These are phyloP conservation scores for Pteria penguin DNA, from an alignment of 2,888 invertebrate species.

Conservation along the genomic window DNA sequence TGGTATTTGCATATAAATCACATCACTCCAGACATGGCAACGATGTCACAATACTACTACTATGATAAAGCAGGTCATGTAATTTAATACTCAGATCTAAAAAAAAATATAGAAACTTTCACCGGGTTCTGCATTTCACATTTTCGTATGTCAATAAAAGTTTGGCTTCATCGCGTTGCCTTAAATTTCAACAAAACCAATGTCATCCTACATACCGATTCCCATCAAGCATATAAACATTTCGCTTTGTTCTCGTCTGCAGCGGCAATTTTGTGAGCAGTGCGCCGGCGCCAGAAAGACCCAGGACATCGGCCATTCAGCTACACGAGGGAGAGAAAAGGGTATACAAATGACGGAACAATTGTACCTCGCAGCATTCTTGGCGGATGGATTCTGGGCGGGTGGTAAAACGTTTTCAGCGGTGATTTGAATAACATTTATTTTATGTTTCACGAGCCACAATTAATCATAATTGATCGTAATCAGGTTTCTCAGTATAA, in stretches of 20 bases:
- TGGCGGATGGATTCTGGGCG: neutral
- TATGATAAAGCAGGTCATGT: neutral
- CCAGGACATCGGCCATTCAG: neutral
- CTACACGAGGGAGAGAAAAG: neutral
- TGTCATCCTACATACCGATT: conserved; percentile 1
- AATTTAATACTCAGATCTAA: neutral
- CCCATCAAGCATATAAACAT: conserved; percentile 12
- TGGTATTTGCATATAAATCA: neutral
- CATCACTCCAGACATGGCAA: neutral
- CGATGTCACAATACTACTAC: neutral
- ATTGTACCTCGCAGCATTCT: neutral
- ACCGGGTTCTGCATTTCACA: neutral
- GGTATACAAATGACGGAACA: neutral
- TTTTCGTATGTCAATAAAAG: neutral
- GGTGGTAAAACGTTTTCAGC: neutral
- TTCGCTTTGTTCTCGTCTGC: neutral
- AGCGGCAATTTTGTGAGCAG: neutral
- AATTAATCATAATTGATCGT: neutral
- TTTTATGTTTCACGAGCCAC: neutral
- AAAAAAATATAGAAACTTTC: neutral
- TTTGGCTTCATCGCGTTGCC: neutral
- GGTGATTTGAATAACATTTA: neutral
- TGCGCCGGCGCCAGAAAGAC: neutral
- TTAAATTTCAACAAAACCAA: neutral
- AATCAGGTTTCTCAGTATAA: neutral